phyloP scores from a whole-genome alignment of 1,140 invertebrate genomes.

The Brachystomella parvula region DNA sequence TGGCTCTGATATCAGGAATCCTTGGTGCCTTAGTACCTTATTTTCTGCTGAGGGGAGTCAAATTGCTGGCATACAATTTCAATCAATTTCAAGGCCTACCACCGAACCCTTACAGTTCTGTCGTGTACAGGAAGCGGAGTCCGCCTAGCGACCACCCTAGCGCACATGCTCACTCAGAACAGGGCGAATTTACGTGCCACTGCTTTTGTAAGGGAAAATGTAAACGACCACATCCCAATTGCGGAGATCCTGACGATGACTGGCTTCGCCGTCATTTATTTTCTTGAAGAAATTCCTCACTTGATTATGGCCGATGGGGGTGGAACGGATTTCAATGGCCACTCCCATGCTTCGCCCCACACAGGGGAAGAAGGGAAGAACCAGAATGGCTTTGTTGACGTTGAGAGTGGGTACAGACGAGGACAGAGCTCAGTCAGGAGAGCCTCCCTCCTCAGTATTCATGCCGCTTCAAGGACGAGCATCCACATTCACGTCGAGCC shows the following conservation, averaged over 20 bases:
- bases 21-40: not conserved
- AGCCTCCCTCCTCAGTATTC: not conserved
- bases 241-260: slow-evolving; percentile 60
- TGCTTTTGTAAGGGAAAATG: not conserved
- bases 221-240: slow-evolving; percentile 50
- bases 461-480: not conserved
- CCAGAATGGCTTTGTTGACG: too few relatives aligned
- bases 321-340: slow-evolving; percentile 45
- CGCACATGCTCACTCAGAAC: slow-evolving; percentile 83
- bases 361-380: too few relatives aligned
- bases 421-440: not conserved
- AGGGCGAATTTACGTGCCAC: slow-evolving; percentile 49
- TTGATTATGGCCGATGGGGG: slow-evolving; percentile 43
- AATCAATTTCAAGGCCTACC: not conserved
- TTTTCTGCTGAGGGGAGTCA: not conserved
- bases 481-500: not conserved
- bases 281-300: slow-evolving; percentile 69
- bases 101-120: slow-evolving; percentile 49
- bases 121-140: slow-evolving; percentile 77
- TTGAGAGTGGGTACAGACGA: not conserved
- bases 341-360: slow-evolving; percentile 6
- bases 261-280: slow-evolving; percentile 76
- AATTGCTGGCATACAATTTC: not conserved
- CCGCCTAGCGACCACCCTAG: slow-evolving; percentile 67
- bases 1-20: not conserved